Evolutionary conservation across 2,888 invertebrate species (phyloP).

Genomic region (Caenorhabditis wallacei): DNA sequence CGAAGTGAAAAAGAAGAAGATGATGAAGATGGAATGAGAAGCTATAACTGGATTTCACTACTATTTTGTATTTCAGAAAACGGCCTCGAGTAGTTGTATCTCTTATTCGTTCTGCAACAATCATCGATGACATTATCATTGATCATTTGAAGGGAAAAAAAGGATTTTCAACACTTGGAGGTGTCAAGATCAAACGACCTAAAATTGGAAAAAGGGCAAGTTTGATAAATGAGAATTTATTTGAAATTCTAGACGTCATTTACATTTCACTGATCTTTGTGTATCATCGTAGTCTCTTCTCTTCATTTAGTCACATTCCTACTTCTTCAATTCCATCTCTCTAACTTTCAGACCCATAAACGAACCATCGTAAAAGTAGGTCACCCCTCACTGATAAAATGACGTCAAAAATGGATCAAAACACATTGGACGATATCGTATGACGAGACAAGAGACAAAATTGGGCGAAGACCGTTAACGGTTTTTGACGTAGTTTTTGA

Average conservation of each 20-base stretch:
- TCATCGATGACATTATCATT: conserved; percentile 3
- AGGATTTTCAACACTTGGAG: conserved; percentile 12
- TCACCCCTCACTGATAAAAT: conserved; percentile 30
- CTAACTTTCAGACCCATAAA: neutral
- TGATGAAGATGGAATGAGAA: neutral
- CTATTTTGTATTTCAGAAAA: conserved; percentile 23
- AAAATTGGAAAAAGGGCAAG: conserved; percentile 5
- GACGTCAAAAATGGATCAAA: conserved; percentile 45
- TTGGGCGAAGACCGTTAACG: conserved; percentile 44
- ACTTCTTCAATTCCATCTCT: neutral
- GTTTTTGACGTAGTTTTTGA: conserved; percentile 26
- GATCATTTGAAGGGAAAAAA: neutral
- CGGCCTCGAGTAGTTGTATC: no score
- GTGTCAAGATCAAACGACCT: conserved; percentile 38
- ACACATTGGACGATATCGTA: conserved; percentile 43
- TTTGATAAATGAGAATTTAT: conserved; percentile 2
- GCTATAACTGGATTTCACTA: conserved; percentile 38
- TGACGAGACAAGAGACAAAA: conserved; percentile 34
- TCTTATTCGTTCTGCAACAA: conserved; percentile 13
- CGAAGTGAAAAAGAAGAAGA: conserved; percentile 1
- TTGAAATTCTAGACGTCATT: no score
- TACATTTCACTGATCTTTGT: no score
- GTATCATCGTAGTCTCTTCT: no score
- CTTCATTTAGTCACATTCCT: no score
- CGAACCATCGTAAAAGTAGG: conserved; percentile 42